phyloP scores from a whole-genome alignment of 2,888 invertebrate genomes.

The Eilema caniola region DNA sequence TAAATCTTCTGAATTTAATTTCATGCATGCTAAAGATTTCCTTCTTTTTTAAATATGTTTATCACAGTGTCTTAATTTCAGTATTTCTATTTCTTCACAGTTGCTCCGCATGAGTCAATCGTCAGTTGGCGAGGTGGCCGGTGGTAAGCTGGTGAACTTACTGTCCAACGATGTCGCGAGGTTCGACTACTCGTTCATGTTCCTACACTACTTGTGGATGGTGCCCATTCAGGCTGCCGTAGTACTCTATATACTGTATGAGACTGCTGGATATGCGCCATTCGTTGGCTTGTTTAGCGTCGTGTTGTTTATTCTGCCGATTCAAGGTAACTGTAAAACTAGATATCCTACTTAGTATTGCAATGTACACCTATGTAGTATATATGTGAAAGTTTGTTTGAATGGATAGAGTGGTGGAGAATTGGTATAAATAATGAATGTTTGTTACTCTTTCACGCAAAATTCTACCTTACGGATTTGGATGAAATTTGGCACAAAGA shows the following conservation, averaged over 20 bases:
- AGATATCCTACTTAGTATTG: not conserved
- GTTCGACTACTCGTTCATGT: constrained; percentile 91
- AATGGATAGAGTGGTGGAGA: too few relatives aligned
- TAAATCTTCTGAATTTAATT: too few relatives aligned
- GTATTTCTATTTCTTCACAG: constrained; percentile 71
- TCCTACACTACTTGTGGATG: constrained; percentile 93
- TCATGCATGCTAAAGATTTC: too few relatives aligned
- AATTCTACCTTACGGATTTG: too few relatives aligned
- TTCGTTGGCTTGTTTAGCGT: constrained; percentile 79
- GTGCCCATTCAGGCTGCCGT: constrained; percentile 91
- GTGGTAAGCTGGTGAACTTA: constrained; percentile 94
- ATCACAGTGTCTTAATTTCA: too few relatives aligned
- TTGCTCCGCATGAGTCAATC: constrained; percentile 91
- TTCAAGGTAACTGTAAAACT: constrained; percentile 69
- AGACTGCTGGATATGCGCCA: constrained; percentile 73
- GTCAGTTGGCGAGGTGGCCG: constrained; percentile 89
- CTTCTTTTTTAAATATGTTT: too few relatives aligned
- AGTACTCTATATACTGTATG: constrained; percentile 73
- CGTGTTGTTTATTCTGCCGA: constrained; percentile 86
- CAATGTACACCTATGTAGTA: too few relatives aligned
- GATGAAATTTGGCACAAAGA: too few relatives aligned
- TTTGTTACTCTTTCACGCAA: too few relatives aligned
- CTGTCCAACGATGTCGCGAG: constrained; percentile 94
- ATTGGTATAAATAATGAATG: too few relatives aligned
- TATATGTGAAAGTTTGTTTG: too few relatives aligned